Conservation (phyloP, 2,113 vertebrate species). For the Vicugna pacos region DNA sequence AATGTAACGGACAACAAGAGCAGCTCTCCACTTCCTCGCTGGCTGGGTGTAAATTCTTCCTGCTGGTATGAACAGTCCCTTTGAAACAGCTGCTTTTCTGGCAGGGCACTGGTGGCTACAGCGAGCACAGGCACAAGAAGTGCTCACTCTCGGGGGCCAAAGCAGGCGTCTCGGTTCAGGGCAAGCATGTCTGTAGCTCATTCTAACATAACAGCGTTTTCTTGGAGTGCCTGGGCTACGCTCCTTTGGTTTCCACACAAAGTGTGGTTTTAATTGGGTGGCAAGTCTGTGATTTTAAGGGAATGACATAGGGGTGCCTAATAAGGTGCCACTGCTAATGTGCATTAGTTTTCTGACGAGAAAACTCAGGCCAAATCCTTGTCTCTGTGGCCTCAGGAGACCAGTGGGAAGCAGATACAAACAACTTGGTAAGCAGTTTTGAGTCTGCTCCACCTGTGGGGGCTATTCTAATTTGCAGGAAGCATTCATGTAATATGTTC, state of each 20-base stretch:
- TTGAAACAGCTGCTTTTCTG: conserved; percentile 57
- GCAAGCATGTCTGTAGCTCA: background rate
- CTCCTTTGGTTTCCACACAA: conserved; percentile 39
- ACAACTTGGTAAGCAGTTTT: conserved; percentile 70
- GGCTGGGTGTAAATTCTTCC: conserved; percentile 72
- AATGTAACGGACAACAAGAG: conserved; percentile 51
- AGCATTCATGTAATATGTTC: conserved; percentile 50
- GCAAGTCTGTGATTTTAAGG: conserved; percentile 69
- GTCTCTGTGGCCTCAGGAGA: conserved; percentile 64
- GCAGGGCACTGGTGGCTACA: conserved; percentile 49
- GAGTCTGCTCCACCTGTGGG: conserved; percentile 54
- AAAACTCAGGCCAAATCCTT: conserved; percentile 37
- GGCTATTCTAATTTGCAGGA: conserved; percentile 73
- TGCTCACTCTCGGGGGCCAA: background rate
- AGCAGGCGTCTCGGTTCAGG: background rate
- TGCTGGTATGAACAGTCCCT: conserved; percentile 58
- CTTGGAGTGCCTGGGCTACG: background rate
- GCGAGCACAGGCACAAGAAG: background rate
- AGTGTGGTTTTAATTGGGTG: conserved; percentile 62
- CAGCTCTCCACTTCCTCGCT: conserved; percentile 40
- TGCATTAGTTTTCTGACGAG: conserved; percentile 35
- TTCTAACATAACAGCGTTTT: background rate
- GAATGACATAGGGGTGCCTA: conserved; percentile 41
- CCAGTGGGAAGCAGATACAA: conserved; percentile 51
- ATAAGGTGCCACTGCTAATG: conserved; percentile 66